Conservation (phyloP, 2,797 vertebrate genomes). For the Merluccius polli region DNA sequence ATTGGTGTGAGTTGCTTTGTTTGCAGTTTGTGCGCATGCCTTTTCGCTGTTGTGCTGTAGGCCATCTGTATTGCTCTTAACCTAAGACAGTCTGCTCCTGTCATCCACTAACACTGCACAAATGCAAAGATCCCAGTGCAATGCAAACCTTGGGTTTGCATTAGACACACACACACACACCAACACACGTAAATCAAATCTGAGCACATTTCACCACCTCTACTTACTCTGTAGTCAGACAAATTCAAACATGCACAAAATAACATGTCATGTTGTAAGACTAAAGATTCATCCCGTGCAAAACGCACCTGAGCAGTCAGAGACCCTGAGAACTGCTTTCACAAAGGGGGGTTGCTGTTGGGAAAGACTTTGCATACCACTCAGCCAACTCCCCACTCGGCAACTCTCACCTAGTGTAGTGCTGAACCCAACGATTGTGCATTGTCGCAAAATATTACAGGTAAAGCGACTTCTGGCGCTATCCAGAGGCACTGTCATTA, state of each 20-base stretch:
- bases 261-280: not conserved
- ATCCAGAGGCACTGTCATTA: not conserved
- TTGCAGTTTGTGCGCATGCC: not conserved
- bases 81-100: not conserved
- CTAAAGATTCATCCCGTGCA: not conserved
- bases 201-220: not conserved
- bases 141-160: not conserved
- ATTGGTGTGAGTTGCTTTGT: not conserved
- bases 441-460: not conserved
- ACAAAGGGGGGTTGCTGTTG: not conserved
- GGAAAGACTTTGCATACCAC: constrained; percentile 2
- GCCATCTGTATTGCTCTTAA: not conserved
- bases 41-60: not conserved
- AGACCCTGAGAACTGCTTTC: not conserved
- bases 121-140: not conserved
- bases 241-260: constrained; percentile 24
- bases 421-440: not conserved
- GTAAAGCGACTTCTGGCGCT: not conserved
- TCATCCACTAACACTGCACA: not conserved
- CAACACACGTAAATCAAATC: not conserved
- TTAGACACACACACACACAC: constrained; percentile 5
- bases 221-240: constrained; percentile 10
- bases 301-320: not conserved
- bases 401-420: not conserved
- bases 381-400: constrained; percentile 12